Base-by-base conservation (phyloP, 2,888 invertebrate species). In the Hirudinaria manillensis region DNA sequence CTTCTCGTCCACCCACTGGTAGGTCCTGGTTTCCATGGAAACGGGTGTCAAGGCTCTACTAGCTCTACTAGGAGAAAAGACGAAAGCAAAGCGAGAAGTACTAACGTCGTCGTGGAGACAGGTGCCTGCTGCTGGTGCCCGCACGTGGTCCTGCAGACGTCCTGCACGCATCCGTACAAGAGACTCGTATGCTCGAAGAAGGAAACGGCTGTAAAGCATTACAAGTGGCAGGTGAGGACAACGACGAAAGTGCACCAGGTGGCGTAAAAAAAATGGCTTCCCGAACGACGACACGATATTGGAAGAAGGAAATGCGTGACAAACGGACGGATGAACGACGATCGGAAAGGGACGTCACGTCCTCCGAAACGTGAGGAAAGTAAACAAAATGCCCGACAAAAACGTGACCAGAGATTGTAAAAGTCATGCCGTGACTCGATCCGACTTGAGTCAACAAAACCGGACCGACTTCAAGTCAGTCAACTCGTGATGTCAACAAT, bases 181-280 rank as follows among this genome's bases (percentile, higher is more conserved):
- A 97, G 90, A 89, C 98, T 99, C 83, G 97, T 94, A 88, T 99
- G 97, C 87, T 99, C 96, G 87, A 99, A 99, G 86, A 98, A 92
- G 89, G 95, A 93, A 88, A 96, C 90, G 29, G 84, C 85, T 85
- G 68, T 3, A 21, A 27, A 61, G 19, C n/a, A 19, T 4, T 61
- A 61, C 7, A 10, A 29, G 61, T 19, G 29, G 19, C 29, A 7
- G 61, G 16, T 19, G 53, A 19, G 21, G 53, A 16, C 16, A 21
- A 16, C 16, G 53, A 21, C 16, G 53, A 19, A 53, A 21, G 16
- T 19, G 53, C 21, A 53, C 16, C 53, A 53, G 53, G 16, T 53
- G 53, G n/a, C n/a, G n/a, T n/a, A n/a, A n/a, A 53, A 53, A 27
- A 27, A 56, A 56, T 56, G 61, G 13, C n/a, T 56, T n/a, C 13